Evolutionary conservation across 2,888 invertebrate genomes (phyloP).

Genomic region (Deroplatys truncata): DNA sequence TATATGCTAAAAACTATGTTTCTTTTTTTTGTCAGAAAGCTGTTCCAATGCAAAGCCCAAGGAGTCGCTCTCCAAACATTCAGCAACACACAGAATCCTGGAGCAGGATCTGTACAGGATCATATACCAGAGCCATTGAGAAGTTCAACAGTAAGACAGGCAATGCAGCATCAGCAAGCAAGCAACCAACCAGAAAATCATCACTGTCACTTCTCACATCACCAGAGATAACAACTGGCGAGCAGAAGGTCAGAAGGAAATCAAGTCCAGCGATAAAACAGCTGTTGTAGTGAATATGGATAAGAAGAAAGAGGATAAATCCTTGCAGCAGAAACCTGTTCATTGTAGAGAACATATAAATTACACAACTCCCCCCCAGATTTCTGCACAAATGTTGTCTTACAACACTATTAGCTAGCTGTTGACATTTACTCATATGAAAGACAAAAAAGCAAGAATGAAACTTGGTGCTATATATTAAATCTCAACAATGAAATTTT

Average conservation of each 20-base stretch:
- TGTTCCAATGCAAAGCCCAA: constrained; percentile 1
- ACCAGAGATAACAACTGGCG: background rate
- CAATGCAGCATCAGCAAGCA: background rate
- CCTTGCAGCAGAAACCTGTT: background rate
- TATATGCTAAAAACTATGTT: background rate
- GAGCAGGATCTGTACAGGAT: constrained; percentile 46
- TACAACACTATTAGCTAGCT: background rate
- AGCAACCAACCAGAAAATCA: background rate
- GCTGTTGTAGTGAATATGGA: background rate
- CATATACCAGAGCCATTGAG: constrained; percentile 47
- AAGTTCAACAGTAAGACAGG: constrained; percentile 41
- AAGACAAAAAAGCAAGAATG: background rate
- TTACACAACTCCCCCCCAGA: background rate
- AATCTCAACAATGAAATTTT: background rate
- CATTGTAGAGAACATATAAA: too few relatives aligned
- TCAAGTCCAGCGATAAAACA: constrained; percentile 27
- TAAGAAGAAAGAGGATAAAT: background rate
- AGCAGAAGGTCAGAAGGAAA: constrained; percentile 26
- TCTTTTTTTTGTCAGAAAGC: background rate
- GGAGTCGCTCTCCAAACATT: constrained; percentile 25
- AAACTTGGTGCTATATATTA: background rate
- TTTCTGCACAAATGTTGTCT: background rate
- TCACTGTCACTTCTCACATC: constrained; percentile 4
- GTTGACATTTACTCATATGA: background rate
- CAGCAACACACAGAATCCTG: constrained; percentile 33